Conservation (phyloP, 1,140 invertebrate species). For the Penaeus chinensis region DNA sequence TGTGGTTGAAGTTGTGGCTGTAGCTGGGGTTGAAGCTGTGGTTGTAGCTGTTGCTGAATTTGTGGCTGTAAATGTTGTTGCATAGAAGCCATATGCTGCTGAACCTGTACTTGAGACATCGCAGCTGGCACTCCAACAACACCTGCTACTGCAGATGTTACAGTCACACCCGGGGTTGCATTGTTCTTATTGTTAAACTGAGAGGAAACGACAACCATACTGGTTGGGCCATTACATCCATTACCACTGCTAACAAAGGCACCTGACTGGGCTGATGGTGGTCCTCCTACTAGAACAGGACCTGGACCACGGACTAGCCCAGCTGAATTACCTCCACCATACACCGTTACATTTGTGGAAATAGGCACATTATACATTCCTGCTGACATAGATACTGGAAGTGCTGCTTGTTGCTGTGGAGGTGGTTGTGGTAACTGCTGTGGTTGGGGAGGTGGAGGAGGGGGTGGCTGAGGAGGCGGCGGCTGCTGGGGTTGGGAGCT, state of each 20-base stretch:
- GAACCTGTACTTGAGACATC: conserved; percentile 74
- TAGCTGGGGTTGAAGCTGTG: conserved; percentile 37
- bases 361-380: conserved; percentile 76
- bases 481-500: conserved; percentile 30
- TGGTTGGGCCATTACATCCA: conserved; percentile 40
- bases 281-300: conserved; percentile 12
- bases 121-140: conserved; percentile 70
- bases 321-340: conserved; percentile 44
- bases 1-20: conserved; percentile 48
- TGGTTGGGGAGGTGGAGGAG: conserved; percentile 66
- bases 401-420: conserved; percentile 73
- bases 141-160: conserved; percentile 71
- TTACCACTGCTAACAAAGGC: conserved; percentile 55
- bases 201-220: conserved; percentile 55
- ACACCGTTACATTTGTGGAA: conserved; percentile 75
- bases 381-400: conserved; percentile 76
- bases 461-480: conserved; percentile 71
- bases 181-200: conserved; percentile 67
- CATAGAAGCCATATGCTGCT: conserved; percentile 70
- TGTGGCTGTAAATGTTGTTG: conserved; percentile 55
- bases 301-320: conserved; percentile 45
- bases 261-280: conserved; percentile 34
- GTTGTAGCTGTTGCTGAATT: conserved; percentile 46
- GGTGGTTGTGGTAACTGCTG: conserved; percentile 65
- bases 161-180: conserved; percentile 73